phyloP scores from a whole-genome alignment of 2,113 vertebrate genomes.

The Oreochromis spilurus region DNA sequence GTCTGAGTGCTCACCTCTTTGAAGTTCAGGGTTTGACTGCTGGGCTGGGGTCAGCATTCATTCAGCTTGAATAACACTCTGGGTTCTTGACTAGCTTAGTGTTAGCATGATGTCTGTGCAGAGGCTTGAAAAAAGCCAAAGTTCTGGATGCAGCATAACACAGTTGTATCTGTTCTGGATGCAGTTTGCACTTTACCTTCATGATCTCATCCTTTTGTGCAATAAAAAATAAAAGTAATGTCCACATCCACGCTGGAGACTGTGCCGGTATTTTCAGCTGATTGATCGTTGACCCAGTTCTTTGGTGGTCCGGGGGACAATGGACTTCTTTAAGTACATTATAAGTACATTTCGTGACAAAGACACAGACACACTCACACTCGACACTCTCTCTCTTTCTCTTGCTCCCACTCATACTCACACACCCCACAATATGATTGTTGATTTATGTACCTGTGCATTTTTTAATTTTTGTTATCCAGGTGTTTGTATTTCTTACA shows the following conservation, averaged over 20 bases:
- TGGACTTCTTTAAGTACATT: background rate
- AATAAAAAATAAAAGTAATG: background rate
- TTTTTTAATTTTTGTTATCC: fast-evolving
- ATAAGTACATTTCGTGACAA: background rate
- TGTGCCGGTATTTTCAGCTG: background rate
- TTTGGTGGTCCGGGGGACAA: background rate
- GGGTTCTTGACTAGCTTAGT: background rate
- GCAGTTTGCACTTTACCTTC: background rate
- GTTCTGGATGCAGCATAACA: fast-evolving
- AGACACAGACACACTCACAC: background rate
- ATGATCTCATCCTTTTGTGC: background rate
- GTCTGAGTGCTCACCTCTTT: background rate
- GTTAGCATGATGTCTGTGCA: background rate
- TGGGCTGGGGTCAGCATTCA: background rate
- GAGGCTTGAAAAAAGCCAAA: background rate
- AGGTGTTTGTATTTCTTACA: background rate
- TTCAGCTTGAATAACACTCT: background rate
- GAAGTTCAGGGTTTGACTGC: background rate
- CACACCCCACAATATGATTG: background rate
- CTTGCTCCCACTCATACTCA: fast-evolving
- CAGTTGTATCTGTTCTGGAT: background rate
- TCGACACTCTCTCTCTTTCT: fast-evolving
- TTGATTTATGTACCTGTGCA: background rate
- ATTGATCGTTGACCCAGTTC: background rate
- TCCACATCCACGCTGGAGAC: background rate